Percentiles rank a stretch among this genome's conserved stretches.
These are phyloP conservation scores for Albula glossodonta DNA, from an alignment of 2,113 vertebrate species.

Conservation along the genomic window DNA sequence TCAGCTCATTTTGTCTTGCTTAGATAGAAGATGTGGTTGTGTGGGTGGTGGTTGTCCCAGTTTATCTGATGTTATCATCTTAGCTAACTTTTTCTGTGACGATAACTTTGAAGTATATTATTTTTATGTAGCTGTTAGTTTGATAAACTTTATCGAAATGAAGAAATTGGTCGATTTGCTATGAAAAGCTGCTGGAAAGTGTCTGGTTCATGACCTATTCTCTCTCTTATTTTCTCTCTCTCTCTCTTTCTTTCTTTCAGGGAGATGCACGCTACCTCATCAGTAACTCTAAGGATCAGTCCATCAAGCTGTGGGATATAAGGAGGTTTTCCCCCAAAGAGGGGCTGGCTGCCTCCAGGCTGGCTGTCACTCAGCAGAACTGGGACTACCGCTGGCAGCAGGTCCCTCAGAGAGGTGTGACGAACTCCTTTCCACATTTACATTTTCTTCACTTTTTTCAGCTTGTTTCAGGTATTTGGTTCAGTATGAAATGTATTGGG, in stretches of 20 bases:
- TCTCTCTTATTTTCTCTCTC: conserved; percentile 40
- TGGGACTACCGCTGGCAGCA: conserved; percentile 96
- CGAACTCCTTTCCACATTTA: no score
- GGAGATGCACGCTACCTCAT: conserved; percentile 89
- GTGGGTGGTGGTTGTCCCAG: neutral
- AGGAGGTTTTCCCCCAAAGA: conserved; percentile 85
- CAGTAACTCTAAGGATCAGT: conserved; percentile 93
- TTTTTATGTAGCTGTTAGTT: no score
- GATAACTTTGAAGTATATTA: neutral
- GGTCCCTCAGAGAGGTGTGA: conserved; percentile 86
- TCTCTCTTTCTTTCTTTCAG: conserved; percentile 62
- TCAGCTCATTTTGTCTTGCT: no score
- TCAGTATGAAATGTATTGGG: no score
- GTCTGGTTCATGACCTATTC: neutral
- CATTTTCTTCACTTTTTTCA: no score
- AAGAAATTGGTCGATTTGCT: neutral
- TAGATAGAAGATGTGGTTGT: no score
- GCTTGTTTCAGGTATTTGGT: no score
- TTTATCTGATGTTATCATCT: neutral
- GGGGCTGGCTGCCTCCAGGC: conserved; percentile 83
- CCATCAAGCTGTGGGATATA: conserved; percentile 91
- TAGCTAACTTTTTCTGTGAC: neutral
- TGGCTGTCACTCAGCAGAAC: conserved; percentile 88
- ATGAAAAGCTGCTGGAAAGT: neutral
- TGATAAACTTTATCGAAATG: no score